These are phyloP conservation scores for Agraylea sexmaculata DNA, from an alignment of 1,140 invertebrate species.

Conservation along the genomic window DNA sequence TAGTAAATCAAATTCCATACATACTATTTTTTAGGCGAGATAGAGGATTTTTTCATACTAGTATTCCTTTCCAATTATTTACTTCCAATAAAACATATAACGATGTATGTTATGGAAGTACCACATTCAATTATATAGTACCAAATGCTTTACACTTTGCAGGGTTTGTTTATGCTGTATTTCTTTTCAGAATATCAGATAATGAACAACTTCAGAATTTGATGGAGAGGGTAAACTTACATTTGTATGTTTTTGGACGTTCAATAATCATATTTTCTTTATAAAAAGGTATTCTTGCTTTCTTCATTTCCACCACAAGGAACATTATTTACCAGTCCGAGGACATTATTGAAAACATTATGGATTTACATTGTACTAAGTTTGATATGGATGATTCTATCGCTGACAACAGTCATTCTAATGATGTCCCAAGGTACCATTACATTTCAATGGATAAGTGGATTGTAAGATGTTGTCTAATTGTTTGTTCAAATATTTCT, in stretches of 20 bases:
- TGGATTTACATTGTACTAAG: constrained; percentile 60
- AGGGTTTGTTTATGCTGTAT: constrained; percentile 65
- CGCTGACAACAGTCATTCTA: constrained; percentile 50
- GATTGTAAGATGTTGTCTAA: constrained; percentile 36
- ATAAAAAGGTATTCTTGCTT: constrained; percentile 47
- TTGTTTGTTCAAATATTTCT: too few species aligned
- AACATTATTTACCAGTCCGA: constrained; percentile 45
- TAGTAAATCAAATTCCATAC: constrained; percentile 1
- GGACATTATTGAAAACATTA: constrained; percentile 49
- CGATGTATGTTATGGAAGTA: constrained; percentile 53
- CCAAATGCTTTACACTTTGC: constrained; percentile 65
- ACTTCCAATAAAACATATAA: constrained; percentile 37
- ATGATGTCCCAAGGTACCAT: constrained; percentile 52
- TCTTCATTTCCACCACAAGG: constrained; percentile 52
- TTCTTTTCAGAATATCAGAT: constrained; percentile 68
- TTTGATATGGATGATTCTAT: constrained; percentile 52
- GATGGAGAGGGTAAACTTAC: constrained; percentile 66
- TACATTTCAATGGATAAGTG: constrained; percentile 49
- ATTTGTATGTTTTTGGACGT: constrained; percentile 3
- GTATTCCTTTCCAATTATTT: constrained; percentile 30
- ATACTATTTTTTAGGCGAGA: constrained; percentile 46
- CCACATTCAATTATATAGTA: constrained; percentile 64
- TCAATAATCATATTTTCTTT: constrained; percentile 2
- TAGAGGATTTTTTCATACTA: constrained; percentile 56
- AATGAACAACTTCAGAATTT: constrained; percentile 79